These are phyloP conservation scores for Molossus alvarezi DNA, from an alignment of 2,797 vertebrate species.

Conservation along the genomic window DNA sequence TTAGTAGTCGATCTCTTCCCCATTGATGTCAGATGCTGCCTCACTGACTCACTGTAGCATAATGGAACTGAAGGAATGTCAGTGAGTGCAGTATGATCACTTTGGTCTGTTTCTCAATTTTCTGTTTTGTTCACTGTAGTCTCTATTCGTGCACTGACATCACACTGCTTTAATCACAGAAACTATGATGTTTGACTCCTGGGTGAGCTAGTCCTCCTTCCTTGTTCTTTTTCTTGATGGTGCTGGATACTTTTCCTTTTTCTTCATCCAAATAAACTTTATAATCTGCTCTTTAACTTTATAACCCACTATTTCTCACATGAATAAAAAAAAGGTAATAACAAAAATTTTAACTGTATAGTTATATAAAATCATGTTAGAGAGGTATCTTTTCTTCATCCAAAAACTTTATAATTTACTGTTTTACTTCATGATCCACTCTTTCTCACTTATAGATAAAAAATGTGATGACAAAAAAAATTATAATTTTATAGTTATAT, in stretches of 20 bases:
- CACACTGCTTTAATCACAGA: not conserved
- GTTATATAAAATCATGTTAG: not conserved
- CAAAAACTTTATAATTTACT: too few relatives aligned
- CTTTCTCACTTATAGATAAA: too few relatives aligned
- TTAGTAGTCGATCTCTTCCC: not conserved
- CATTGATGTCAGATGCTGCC: not conserved
- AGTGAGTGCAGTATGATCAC: not conserved
- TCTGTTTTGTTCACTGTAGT: not conserved
- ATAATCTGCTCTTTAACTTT: not conserved
- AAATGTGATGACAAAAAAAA: too few relatives aligned
- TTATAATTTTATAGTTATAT: not conserved
- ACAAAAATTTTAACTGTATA: not conserved
- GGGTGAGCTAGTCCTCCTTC: not conserved
- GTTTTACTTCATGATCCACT: too few relatives aligned
- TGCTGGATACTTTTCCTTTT: not conserved
- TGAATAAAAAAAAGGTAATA: accelerated
- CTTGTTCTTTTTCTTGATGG: not conserved
- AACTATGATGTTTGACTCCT: not conserved
- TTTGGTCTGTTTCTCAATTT: not conserved
- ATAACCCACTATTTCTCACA: not conserved
- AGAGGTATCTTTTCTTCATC: not conserved
- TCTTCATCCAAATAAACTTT: not conserved
- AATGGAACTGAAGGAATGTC: not conserved
- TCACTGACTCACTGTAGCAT: not conserved
- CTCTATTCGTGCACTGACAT: not conserved